Percentiles rank a stretch among this genome's conserved stretches.
These are phyloP conservation scores for Falco concolor DNA, from an alignment of 2,797 vertebrate species.

Conservation along the genomic window DNA sequence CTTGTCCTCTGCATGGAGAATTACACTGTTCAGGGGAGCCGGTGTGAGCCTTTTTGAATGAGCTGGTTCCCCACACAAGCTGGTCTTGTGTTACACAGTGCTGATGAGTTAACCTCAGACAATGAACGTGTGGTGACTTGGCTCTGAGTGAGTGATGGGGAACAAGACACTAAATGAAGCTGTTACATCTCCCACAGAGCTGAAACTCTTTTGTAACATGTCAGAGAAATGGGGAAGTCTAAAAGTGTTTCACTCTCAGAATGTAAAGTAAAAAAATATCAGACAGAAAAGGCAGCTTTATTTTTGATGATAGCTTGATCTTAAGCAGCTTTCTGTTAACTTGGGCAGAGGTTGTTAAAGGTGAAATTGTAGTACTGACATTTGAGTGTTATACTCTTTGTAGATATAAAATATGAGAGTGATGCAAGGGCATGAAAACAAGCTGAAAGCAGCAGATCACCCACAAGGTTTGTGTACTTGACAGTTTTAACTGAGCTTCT, in stretches of 20 bases:
- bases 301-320: neutral
- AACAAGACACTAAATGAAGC: neutral
- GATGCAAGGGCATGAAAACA: neutral
- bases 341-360: neutral
- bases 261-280: neutral
- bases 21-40: neutral
- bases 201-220: neutral
- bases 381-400: neutral
- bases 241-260: neutral
- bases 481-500: neutral
- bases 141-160: neutral
- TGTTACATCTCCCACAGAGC: neutral
- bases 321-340: neutral
- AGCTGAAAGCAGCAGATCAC: neutral
- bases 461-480: neutral
- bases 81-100: neutral
- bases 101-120: neutral
- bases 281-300: neutral
- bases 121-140: neutral
- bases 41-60: neutral
- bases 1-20: neutral
- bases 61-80: neutral
- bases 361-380: neutral
- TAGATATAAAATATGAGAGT: neutral
- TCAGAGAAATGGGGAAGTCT: neutral